Evolutionary conservation across 2,888 invertebrate species (phyloP).

Genomic region (Lagria hirta): DNA sequence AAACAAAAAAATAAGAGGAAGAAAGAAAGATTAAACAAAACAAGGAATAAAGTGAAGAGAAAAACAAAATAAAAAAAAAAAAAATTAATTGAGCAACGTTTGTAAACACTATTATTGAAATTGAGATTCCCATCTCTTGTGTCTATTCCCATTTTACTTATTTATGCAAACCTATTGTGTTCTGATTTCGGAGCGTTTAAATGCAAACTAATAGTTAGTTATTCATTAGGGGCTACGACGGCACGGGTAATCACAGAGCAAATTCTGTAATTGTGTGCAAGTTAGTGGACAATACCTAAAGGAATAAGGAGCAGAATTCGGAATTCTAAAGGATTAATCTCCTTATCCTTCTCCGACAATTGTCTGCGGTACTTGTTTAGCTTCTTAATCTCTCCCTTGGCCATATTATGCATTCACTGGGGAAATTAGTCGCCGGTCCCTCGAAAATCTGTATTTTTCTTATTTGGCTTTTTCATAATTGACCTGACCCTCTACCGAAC

Average conservation of each 20-base stretch:
- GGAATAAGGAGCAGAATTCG: constrained; percentile 27
- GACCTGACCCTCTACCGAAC: neutral
- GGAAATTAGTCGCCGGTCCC: constrained; percentile 18
- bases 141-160: no score
- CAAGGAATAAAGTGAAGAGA: no score
- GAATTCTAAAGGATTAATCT: constrained; percentile 26
- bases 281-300: constrained; percentile 30
- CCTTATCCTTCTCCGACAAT: constrained; percentile 26
- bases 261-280: constrained; percentile 26
- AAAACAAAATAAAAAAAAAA: no score
- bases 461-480: constrained; percentile 7
- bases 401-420: constrained; percentile 19
- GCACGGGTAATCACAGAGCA: constrained; percentile 21
- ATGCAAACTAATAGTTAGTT: constrained; percentile 16
- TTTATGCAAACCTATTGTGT: no score
- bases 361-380: constrained; percentile 25
- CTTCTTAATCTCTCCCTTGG: constrained; percentile 24
- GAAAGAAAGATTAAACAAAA: no score
- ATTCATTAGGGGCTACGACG: constrained; percentile 10
- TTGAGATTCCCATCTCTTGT: no score
- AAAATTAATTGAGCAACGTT: no score
- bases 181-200: no score
- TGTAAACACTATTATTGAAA: no score
- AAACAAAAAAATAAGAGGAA: no score
- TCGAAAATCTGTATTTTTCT: constrained; percentile 5